Conservation (phyloP, 2,797 vertebrate species). For the Danio albolineatus region DNA sequence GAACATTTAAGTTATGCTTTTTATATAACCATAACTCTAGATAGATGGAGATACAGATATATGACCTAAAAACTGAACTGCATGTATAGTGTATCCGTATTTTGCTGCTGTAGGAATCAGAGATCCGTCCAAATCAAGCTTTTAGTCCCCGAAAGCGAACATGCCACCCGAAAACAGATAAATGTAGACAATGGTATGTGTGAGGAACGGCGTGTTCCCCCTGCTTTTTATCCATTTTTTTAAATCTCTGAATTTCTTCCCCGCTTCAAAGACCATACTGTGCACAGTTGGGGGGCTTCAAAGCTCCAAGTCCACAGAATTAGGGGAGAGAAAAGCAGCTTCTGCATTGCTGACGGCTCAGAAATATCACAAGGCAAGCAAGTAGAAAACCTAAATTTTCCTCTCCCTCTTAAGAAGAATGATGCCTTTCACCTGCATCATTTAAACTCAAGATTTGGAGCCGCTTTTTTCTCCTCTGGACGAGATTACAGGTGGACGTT, state of each 20-base stretch:
- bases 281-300: slow-evolving; percentile 87
- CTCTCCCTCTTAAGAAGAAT: slow-evolving; percentile 69
- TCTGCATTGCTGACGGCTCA: slow-evolving; percentile 84
- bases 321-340: slow-evolving; percentile 83
- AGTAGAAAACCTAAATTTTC: slow-evolving; percentile 64
- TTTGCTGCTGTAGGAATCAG: slow-evolving; percentile 9
- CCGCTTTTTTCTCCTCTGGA: slow-evolving; percentile 54
- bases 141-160: slow-evolving; percentile 45
- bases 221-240: slow-evolving; percentile 73
- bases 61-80: background rate
- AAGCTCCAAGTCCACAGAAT: slow-evolving; percentile 85
- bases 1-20: too few species aligned
- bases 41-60: too few species aligned
- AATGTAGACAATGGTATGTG: slow-evolving; percentile 62
- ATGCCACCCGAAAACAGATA: slow-evolving; percentile 57
- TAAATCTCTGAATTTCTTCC: slow-evolving; percentile 80
- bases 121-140: slow-evolving; percentile 48
- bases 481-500: slow-evolving; percentile 53
- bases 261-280: slow-evolving; percentile 82
- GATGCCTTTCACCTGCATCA: slow-evolving; percentile 69
- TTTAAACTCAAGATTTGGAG: slow-evolving; percentile 57
- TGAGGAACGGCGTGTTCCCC: slow-evolving; percentile 66
- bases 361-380: slow-evolving; percentile 76
- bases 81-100: background rate
- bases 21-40: too few species aligned